phyloP scores from a whole-genome alignment of 1,140 invertebrate species.

The Eupristina koningsbergeri region DNA sequence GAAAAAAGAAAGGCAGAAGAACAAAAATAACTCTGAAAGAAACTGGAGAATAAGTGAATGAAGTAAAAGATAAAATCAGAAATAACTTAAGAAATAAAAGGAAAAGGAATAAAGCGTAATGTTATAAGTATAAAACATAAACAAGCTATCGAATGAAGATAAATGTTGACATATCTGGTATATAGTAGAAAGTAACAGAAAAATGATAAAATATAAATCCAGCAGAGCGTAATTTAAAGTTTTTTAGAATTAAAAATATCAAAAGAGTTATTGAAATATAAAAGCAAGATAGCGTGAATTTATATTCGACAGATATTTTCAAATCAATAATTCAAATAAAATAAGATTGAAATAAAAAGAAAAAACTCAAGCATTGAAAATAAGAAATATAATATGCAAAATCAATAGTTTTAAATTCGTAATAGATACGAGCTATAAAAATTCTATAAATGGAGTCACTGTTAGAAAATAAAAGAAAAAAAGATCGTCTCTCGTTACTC shows the following conservation, averaged over 20 bases:
- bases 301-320: background rate
- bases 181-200: slow-evolving; percentile 19
- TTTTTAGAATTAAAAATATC: slow-evolving; percentile 29
- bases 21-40: slow-evolving; percentile 31
- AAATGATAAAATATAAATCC: slow-evolving; percentile 28
- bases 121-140: slow-evolving; percentile 39
- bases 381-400: background rate
- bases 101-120: slow-evolving; percentile 19
- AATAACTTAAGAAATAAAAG: slow-evolving; percentile 26
- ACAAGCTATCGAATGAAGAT: slow-evolving; percentile 45
- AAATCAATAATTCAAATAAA: too few relatives aligned
- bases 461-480: slow-evolving; percentile 10
- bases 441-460: background rate
- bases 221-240: slow-evolving; percentile 19
- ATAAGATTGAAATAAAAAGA: background rate
- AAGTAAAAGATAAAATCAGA: slow-evolving; percentile 43
- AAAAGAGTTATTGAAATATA: background rate
- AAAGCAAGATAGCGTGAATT: slow-evolving; percentile 4
- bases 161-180: slow-evolving; percentile 41
- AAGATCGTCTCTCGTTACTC: background rate
- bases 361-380: background rate
- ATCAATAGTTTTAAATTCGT: background rate
- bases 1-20: slow-evolving; percentile 25
- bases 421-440: background rate
- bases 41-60: slow-evolving; percentile 18